phyloP scores from a whole-genome alignment of 2,113 vertebrate genomes.

The Polypterus bichir region DNA sequence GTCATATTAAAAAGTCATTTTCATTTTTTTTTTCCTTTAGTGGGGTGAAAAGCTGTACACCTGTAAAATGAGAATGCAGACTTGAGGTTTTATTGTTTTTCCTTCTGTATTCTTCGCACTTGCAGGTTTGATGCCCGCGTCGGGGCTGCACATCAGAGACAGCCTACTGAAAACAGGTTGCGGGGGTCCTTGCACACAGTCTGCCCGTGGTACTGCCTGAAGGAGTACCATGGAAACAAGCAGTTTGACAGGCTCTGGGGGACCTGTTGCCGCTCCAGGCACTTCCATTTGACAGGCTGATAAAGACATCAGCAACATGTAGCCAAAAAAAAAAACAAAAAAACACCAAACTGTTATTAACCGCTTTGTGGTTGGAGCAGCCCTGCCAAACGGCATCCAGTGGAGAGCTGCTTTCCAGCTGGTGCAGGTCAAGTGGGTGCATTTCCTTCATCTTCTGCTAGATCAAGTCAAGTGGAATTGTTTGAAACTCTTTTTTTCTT shows the following conservation, averaged over 20 bases:
- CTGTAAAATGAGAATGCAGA: constrained; percentile 27
- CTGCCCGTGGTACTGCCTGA: constrained; percentile 66
- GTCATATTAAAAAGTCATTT: constrained; percentile 41
- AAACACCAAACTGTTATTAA: constrained; percentile 37
- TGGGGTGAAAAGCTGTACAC: constrained; percentile 31
- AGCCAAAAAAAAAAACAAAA: constrained; percentile 39
- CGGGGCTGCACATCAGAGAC: constrained; percentile 59
- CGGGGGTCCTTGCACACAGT: constrained; percentile 56
- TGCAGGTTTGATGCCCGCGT: constrained; percentile 50
- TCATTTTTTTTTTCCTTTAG: constrained; percentile 19
- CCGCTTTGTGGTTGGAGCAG: constrained; percentile 45
- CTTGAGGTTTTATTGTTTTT: background rate
- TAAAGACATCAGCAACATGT: constrained; percentile 63
- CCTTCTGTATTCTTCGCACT: constrained; percentile 20
- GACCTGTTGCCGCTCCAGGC: constrained; percentile 60
- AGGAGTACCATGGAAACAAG: constrained; percentile 73
- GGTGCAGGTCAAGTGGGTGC: too few relatives aligned
- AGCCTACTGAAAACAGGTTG: constrained; percentile 58
- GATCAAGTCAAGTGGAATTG: too few relatives aligned
- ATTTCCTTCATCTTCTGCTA: too few relatives aligned
- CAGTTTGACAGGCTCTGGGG: constrained; percentile 61
- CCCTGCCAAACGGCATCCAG: too few relatives aligned
- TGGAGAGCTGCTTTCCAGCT: too few relatives aligned
- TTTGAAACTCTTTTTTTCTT: too few relatives aligned
- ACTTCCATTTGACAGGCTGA: constrained; percentile 60